Evolutionary conservation across 2,113 vertebrate species (phyloP), one percentile per base, ranked within the genome.

Genomic region (Lates calcarifer): DNA sequence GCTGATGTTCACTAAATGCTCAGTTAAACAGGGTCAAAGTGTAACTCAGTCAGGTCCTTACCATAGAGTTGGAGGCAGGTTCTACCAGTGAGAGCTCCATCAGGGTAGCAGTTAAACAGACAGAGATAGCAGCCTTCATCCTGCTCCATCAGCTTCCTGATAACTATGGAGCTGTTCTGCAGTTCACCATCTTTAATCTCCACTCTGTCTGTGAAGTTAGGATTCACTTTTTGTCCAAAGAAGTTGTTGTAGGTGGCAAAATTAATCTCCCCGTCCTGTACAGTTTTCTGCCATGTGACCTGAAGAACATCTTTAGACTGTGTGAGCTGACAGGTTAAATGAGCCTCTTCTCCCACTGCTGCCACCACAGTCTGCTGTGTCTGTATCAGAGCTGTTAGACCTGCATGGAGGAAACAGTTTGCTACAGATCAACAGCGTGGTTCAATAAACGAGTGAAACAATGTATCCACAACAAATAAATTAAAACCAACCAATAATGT

Each of bases 261-360:
- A 43, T 79, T 72, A 41, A 56, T 47, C 15, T 7, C 2, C 15
- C 15, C 28, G 6, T 15, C 18, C 11, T 22, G 17, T 1, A 39
- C 49, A n/a, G 61, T 10, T 60, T 81, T 88, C 53, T 82, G 78
- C 86, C 86, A 88, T 13, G 82, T 88, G 13, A 88, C 82, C 28
- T 85, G 82, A 5, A 70, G 24, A 7, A 88, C 82, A 6, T 79
- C 70, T 56, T 31, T 71, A 15, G 51, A 15, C 3, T 62, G 4
- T 17, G 13, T 31, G 7, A 82, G 53, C 11, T 74, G 57, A 33
- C 86, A 88, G 14, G 11, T 60, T 1, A 88, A 18, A 13, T 3
- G 9, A 6, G 60, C 70, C 11, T 82, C 45, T 0, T 62, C 51
- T 65, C 86, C 82, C 29, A 74, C 17, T 8, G 14, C 26, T 41